phyloP scores from a whole-genome alignment of 2,113 vertebrate genomes.

The Myiozetetes cayanensis region DNA sequence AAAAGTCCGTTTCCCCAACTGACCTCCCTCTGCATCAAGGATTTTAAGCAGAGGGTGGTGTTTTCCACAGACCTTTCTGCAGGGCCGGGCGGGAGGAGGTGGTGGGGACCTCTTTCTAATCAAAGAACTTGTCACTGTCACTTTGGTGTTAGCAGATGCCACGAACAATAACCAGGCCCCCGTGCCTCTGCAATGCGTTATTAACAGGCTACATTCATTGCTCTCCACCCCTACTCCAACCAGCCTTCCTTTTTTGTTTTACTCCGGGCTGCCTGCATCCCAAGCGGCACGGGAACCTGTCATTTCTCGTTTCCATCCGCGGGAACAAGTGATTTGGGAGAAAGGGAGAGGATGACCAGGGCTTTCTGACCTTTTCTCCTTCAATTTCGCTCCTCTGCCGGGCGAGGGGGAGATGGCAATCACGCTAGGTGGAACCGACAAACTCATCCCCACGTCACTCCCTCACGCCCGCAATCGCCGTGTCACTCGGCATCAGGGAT shows the following conservation, averaged over 20 bases:
- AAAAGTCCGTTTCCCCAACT: background rate
- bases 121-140: conserved; percentile 45
- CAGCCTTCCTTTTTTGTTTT: conserved; percentile 53
- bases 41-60: background rate
- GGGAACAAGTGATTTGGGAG: conserved; percentile 74
- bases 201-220: background rate
- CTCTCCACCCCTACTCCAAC: background rate
- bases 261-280: conserved; percentile 58
- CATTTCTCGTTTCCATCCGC: conserved; percentile 77
- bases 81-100: background rate
- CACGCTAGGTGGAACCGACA: conserved; percentile 78
- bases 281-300: conserved; percentile 67
- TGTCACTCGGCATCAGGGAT: conserved; percentile 75
- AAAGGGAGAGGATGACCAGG: conserved; percentile 77
- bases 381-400: conserved; percentile 77
- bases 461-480: conserved; percentile 63
- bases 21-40: background rate
- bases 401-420: conserved; percentile 74
- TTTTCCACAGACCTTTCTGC: background rate
- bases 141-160: conserved; percentile 23
- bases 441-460: conserved; percentile 74
- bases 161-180: background rate
- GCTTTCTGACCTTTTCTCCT: conserved; percentile 86
- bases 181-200: background rate
- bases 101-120: background rate